A percentile compares a stretch with the other conserved stretches of the same genome.
phyloP scores from a whole-genome alignment of 2,797 vertebrate genomes.

The Hephaestus fuliginosus region DNA sequence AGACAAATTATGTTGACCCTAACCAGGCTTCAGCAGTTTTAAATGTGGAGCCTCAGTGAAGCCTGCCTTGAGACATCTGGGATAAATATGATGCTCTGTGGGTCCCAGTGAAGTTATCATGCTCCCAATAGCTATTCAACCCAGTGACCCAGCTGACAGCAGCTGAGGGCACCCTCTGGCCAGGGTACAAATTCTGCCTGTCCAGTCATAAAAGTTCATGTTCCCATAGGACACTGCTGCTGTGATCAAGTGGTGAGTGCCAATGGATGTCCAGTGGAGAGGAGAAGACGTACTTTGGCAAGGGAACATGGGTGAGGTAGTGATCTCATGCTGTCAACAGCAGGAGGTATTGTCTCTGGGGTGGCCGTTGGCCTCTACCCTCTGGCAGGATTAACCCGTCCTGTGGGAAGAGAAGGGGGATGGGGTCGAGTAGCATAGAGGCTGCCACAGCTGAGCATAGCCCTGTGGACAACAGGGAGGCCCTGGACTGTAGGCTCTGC shows the following conservation, averaged over 20 bases:
- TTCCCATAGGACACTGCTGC: constrained; percentile 62
- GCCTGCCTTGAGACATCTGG: constrained; percentile 50
- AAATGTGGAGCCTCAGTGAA: constrained; percentile 10
- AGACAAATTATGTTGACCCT: not conserved
- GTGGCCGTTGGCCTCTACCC: constrained; percentile 71
- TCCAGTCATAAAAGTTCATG: constrained; percentile 51
- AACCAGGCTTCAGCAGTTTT: constrained; percentile 5
- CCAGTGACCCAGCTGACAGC: constrained; percentile 72
- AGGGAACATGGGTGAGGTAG: constrained; percentile 63
- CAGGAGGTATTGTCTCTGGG: constrained; percentile 74
- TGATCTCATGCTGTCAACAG: constrained; percentile 73
- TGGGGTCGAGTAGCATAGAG: constrained; percentile 57
- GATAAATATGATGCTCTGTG: constrained; percentile 54
- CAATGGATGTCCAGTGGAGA: constrained; percentile 56
- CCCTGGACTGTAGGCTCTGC: constrained; percentile 47
- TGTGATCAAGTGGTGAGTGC: constrained; percentile 43
- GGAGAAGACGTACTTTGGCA: constrained; percentile 55
- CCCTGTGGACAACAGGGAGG: constrained; percentile 55
- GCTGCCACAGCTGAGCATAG: constrained; percentile 74
- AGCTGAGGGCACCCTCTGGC: constrained; percentile 63
- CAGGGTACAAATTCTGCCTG: constrained; percentile 50
- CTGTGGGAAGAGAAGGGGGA: constrained; percentile 60
- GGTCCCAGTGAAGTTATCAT: constrained; percentile 31
- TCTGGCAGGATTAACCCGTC: constrained; percentile 72
- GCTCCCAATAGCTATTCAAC: constrained; percentile 33